Base-by-base conservation (phyloP, 2,888 invertebrate genomes). In the Drosophila paramelanica region DNA sequence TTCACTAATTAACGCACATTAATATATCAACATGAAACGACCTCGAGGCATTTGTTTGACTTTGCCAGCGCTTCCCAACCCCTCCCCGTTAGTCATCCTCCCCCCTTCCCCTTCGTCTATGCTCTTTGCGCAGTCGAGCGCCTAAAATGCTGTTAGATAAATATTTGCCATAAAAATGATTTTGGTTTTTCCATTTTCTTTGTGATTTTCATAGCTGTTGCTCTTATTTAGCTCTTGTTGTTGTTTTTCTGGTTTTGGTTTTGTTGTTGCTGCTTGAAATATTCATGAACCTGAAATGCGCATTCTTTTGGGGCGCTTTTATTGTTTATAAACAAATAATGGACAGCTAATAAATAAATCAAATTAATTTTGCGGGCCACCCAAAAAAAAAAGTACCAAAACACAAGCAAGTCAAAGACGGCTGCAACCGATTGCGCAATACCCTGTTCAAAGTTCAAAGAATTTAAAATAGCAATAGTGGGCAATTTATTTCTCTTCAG, bases 281-380 rank as follows among this genome's bases (percentile, higher is more conserved):
- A 75, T 81, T 83, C 78, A 84, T 85, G 78, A 82, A 82, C 88
- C 78, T 70, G 75, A 84, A 87, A 84, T 84, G 88, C 88, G 82
- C 80, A 84, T 85, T 87, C 82, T 71, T 79, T 68, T 7, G 49
- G 60, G 31, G 53, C 51, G 73, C 75, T 51, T 84, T 84, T 87
- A 85, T 87, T 85, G 85, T 88, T 85, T 88, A 85, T 88, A 85
- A 85, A 85, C 86, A 88, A 85, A 85, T 88, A 85, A 85, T 72
- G 76, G 73, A 66, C 79, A 85, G 86, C 88, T 79, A 85, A 88
- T 85, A 85, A 85, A 85, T 85, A 88, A 88, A 85, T 85, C 85
- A 88, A 80, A 79, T 77, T 79, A 77, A 84, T 77, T 67, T 45
- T 46, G 59, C 25, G 50, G 39, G 60, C 20, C 50, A 3, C 52